A percentile compares a stretch with the other conserved stretches of the same genome.
Conservation (phyloP, 2,113 vertebrate species). For the Gallinago undulata region DNA sequence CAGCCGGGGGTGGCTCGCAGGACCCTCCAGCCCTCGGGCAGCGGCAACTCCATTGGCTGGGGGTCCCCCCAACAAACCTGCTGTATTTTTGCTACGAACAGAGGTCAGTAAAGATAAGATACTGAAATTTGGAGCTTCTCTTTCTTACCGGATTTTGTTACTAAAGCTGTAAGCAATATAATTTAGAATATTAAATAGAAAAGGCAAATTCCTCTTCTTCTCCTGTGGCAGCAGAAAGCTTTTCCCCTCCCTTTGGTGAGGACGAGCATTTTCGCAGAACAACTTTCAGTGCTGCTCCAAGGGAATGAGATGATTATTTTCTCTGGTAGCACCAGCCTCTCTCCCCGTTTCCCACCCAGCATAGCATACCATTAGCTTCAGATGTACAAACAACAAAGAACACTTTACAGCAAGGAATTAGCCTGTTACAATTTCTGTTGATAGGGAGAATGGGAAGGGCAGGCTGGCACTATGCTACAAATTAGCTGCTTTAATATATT, state of each 20-base stretch:
- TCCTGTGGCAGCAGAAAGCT: neutral
- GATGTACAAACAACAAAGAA: neutral
- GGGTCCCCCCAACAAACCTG: neutral
- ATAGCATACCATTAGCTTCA: neutral
- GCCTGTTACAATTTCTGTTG: neutral
- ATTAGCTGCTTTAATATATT: neutral
- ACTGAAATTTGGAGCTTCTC: neutral
- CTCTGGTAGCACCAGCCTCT: neutral
- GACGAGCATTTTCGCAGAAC: neutral
- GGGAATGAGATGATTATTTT: neutral
- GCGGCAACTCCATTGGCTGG: accelerated
- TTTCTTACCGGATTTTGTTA: neutral
- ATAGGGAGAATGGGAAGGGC: neutral
- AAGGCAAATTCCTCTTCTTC: neutral
- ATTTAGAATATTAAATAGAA: neutral
- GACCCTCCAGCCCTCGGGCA: accelerated
- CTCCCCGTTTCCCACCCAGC: neutral
- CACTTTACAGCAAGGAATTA: neutral
- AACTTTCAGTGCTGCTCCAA: neutral
- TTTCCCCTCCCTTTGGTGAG: neutral
- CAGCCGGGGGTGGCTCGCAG: neutral
- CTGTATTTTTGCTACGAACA: neutral
- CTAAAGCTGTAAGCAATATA: neutral
- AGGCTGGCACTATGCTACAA: neutral
- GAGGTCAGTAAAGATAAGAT: accelerated